These are phyloP conservation scores for Ectemnius lituratus DNA, from an alignment of 2,888 invertebrate species.

Conservation along the genomic window DNA sequence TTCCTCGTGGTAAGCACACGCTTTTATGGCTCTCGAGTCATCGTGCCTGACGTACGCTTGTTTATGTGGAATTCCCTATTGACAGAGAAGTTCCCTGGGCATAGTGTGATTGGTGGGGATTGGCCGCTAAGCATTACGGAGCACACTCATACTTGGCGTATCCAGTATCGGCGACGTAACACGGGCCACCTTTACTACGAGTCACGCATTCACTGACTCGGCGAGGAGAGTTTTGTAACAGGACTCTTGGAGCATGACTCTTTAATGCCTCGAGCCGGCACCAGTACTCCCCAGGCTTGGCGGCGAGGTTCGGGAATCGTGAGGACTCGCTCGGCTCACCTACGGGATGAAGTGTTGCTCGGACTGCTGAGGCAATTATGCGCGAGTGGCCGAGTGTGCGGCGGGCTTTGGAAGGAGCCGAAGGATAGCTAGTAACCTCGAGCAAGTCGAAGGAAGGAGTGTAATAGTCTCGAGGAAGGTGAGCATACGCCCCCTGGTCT, in stretches of 20 bases:
- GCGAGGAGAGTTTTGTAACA: neutral
- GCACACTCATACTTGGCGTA: too few species aligned
- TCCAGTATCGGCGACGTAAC: too few species aligned
- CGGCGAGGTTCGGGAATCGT: neutral
- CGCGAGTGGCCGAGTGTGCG: neutral
- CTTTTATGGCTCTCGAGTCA: slow-evolving; percentile 2
- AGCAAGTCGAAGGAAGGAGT: neutral
- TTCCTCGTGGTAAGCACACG: slow-evolving; percentile 17
- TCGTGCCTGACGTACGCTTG: slow-evolving; percentile 29
- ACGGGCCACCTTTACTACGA: neutral
- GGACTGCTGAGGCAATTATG: neutral
- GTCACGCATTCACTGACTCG: slow-evolving; percentile 4
- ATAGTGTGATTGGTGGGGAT: slow-evolving; percentile 3
- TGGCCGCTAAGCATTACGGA: neutral
- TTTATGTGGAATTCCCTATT: slow-evolving; percentile 24
- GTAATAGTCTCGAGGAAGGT: neutral
- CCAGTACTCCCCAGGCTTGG: neutral
- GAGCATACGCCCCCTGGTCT: slow-evolving; percentile 1
- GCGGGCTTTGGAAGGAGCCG: neutral
- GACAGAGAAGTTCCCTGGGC: slow-evolving; percentile 24
- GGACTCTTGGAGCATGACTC: slow-evolving; percentile 1
- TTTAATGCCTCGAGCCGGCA: slow-evolving; percentile 2
- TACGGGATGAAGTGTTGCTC: neutral
- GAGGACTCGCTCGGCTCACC: neutral
- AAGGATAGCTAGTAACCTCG: slow-evolving; percentile 1